phyloP scores from a whole-genome alignment of 2,888 invertebrate species.

The Drosophila testacea region DNA sequence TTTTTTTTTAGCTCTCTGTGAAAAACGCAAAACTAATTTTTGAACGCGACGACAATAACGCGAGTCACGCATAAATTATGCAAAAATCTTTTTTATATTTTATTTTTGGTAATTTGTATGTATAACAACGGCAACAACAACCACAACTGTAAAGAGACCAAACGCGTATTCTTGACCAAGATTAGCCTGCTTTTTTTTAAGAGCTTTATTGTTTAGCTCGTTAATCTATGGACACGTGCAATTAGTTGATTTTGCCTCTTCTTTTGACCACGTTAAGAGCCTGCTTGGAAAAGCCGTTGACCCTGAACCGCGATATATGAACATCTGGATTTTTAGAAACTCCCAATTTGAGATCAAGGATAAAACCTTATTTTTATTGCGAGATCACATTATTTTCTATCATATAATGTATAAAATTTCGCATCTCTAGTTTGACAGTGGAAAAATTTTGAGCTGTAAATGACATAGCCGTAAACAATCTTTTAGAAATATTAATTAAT shows the following conservation, averaged over 20 bases:
- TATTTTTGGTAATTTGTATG: conserved; percentile 41
- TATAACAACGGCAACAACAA: conserved; percentile 16
- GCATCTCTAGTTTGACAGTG: conserved; percentile 19
- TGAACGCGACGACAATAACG: conserved; percentile 21
- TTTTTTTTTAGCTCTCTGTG: conserved; percentile 20
- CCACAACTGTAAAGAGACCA: conserved; percentile 4
- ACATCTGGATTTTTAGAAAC: conserved; percentile 20
- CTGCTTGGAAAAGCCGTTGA: conserved; percentile 58
- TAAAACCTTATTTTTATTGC: conserved; percentile 32
- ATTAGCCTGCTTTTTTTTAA: conserved; percentile 20
- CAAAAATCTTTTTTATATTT: conserved; percentile 37
- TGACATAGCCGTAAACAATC: conserved; percentile 29
- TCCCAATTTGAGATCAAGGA: conserved; percentile 68
- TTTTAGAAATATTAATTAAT: conserved; percentile 36
- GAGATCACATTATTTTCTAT: conserved; percentile 8
- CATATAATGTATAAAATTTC: background rate
- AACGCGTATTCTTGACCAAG: conserved; percentile 57
- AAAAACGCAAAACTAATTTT: conserved; percentile 43
- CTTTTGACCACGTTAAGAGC: conserved; percentile 20
- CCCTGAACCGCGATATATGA: conserved; percentile 39
- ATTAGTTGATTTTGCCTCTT: conserved; percentile 15
- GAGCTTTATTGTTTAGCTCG: conserved; percentile 30
- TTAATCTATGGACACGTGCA: conserved; percentile 50
- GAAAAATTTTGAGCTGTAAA: conserved; percentile 42
- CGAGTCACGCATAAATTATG: conserved; percentile 63